Evolutionary conservation across 2,113 vertebrate species (phyloP).

Genomic region (Rhea pennata): DNA sequence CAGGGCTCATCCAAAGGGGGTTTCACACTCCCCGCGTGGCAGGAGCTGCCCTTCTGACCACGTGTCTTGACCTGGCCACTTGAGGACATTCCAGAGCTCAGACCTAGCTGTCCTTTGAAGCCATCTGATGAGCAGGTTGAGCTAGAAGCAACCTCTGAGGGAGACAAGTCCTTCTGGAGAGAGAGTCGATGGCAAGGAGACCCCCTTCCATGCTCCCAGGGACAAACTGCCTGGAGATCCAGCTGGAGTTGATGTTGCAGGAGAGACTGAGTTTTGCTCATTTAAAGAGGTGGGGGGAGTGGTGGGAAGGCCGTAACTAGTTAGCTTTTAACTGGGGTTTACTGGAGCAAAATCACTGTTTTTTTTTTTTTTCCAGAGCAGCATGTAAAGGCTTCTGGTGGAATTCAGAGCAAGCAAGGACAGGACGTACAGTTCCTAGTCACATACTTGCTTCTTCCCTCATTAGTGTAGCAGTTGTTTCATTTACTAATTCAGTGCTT

Average conservation of each 20-base stretch:
- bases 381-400: background rate
- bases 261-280: background rate
- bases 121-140: background rate
- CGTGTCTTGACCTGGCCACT: background rate
- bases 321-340: background rate
- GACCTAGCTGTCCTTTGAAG: background rate
- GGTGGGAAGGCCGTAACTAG: background rate
- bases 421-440: background rate
- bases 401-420: background rate
- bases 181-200: background rate
- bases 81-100: background rate
- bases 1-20: background rate
- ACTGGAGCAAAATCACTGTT: background rate
- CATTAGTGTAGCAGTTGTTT: background rate
- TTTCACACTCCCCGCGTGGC: background rate
- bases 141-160: background rate
- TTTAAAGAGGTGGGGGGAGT: background rate
- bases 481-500: background rate
- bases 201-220: background rate
- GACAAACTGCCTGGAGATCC: background rate
- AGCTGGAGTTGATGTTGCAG: background rate
- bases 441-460: background rate
- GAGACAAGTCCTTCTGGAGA: background rate
- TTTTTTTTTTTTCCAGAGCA: background rate
- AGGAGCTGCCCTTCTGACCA: background rate